Base-by-base conservation (phyloP, 2,888 invertebrate genomes). In the Poecilobothrus nobilitatus region DNA sequence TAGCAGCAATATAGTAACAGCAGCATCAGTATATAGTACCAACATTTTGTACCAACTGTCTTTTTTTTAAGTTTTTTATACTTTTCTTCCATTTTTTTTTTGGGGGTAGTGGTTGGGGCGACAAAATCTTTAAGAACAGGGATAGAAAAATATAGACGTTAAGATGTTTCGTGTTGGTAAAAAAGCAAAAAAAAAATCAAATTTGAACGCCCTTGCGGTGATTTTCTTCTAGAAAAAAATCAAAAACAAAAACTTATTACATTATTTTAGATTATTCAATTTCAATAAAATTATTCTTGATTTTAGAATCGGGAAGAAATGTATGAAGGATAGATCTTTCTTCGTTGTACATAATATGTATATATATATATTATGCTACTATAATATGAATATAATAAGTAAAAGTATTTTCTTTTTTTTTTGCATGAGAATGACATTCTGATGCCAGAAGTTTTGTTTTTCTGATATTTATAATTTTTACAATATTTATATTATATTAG, bases 261-360 rank as follows among this genome's bases (percentile, higher is more conserved):
- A 53, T 53, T 53, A 53, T 53, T 53, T 53, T 53, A 18, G 53
- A 53, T 53, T 53, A 53, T 53, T 53, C 53, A 53, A 53, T 53
- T 53, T 53, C 53, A 53, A 53, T 53, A 53, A 53, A 18, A 53
- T 53, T 53, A 53, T 53, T 15, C 53, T 53, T 37, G 37, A 37
- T 37, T 37, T 53, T 53, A 53, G 27, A 27, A n/a, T n/a, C n/a
- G 27, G 27, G 27, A 4, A 18, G 53, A 53, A 53, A 6, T 53
- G 15, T 15, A 53, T 2, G 53, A 41, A 53, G 12, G 37, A 10
- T 7, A 37, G 37, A 7, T 37, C 12, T 53, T 6, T n/a, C 2
- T n/a, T 18, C 18, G 27, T 27, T 2, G 5, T 2, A 27, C 5
- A 5, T 27, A 27, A 53, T 6, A 53, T 53, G 53, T 53, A 18